Base-by-base conservation (phyloP, 2,797 vertebrate species). In the Arrhamphus sclerolepis region DNA sequence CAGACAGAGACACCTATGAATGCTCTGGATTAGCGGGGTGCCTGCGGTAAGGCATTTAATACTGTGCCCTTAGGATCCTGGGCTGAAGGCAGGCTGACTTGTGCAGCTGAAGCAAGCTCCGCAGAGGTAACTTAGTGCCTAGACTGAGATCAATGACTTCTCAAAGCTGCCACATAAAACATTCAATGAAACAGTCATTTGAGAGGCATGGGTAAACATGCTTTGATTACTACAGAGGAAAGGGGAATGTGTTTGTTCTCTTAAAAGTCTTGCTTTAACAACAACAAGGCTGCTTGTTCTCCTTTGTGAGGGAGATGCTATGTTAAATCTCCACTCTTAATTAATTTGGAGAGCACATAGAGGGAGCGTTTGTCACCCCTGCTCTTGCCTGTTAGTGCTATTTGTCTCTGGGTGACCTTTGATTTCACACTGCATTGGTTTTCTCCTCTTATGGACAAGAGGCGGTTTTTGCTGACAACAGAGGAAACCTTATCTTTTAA, bases 401-500 rank as follows among this genome's bases (percentile, higher is more conserved):
- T 90, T 91, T 92, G 89, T 92, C 89, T 93, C 82, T 4, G 73
- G 80, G 84, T 93, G 91, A 93, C 92, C 91, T 92, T 91, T 92
- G 91, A 93, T 93, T 92, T 93, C 90, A 92, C 92, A 92, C 89
- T 61, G 76, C 89, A 89, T 92, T 92, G 91, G 83, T 84, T 91
- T 92, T 87, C 89, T 86, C 86, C 87, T 64, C 76, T 92, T 91
- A 92, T 90, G 84, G 90, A 91, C 91, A 92, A 90, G 84, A 90
- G 75, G 81, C 71, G 66, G 24, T 81, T 92, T 93, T 88, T 89
- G 91, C 91, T 93, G 92, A 93, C 91, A 91, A 90, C 89, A 90
- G 89, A 92, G 89, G 82, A 92, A 92, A 89, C 80, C 87, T 91
- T 93, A 93, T 93, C 92, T 93, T 92, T 93, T 93, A 93, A 93